Evolutionary conservation across 2,888 invertebrate genomes (phyloP).

Genomic region (Chrysotoxum bicinctum): DNA sequence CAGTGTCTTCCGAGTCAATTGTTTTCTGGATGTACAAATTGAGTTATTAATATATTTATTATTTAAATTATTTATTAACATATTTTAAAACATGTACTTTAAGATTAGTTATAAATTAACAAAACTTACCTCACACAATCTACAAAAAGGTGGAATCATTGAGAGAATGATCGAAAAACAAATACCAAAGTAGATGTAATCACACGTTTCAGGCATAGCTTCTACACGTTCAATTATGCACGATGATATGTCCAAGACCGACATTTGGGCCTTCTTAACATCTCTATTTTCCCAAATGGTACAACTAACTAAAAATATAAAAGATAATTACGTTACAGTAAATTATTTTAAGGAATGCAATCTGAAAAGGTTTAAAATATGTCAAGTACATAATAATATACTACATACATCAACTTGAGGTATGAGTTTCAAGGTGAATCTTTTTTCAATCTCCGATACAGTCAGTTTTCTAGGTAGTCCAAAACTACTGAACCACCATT

Average conservation of each 20-base stretch:
- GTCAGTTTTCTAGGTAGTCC: too few relatives aligned
- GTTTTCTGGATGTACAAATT: constrained; percentile 74
- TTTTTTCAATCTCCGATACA: too few relatives aligned
- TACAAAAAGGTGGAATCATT: constrained; percentile 84
- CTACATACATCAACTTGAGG: too few relatives aligned
- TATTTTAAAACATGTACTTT: too few relatives aligned
- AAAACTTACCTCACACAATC: constrained; percentile 78
- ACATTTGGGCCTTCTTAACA: constrained; percentile 95
- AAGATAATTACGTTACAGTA: neutral
- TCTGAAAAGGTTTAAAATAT: neutral
- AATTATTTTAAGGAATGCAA: too few relatives aligned
- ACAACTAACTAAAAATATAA: constrained; percentile 88
- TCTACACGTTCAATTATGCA: constrained; percentile 96
- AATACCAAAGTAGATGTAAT: constrained; percentile 89
- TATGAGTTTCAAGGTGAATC: neutral
- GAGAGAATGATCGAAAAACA: constrained; percentile 85
- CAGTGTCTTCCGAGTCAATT: constrained; percentile 78
- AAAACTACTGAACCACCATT: too few relatives aligned
- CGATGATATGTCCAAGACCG: constrained; percentile 96
- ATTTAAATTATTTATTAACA: too few relatives aligned
- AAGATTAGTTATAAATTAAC: too few relatives aligned
- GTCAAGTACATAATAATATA: too few relatives aligned
- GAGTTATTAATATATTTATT: too few relatives aligned
- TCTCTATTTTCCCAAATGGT: constrained; percentile 96
- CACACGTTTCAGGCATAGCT: constrained; percentile 88